phyloP scores from a whole-genome alignment of 2,888 invertebrate genomes.

The Julus scandinavius region DNA sequence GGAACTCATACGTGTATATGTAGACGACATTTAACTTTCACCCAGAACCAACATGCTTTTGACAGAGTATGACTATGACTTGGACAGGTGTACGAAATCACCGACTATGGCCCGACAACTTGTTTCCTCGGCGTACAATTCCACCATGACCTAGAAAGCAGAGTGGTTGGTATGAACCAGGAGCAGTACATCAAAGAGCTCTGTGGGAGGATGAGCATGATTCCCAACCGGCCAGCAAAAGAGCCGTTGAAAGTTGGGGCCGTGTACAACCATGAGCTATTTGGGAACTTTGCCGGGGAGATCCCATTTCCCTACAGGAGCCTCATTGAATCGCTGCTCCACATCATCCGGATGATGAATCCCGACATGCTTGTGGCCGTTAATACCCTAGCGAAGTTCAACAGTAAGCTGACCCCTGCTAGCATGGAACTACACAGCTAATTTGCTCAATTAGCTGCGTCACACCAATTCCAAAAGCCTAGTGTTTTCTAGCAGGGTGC shows the following conservation, averaged over 20 bases:
- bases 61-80: too few relatives aligned
- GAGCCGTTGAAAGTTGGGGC: neutral
- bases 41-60: neutral
- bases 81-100: neutral
- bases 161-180: neutral
- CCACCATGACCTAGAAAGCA: neutral
- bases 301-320: neutral
- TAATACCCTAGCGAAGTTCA: neutral
- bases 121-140: neutral
- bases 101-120: neutral
- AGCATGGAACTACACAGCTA: neutral
- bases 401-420: neutral
- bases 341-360: neutral
- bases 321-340: neutral
- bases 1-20: neutral
- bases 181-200: neutral
- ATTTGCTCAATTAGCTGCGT: neutral
- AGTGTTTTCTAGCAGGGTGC: neutral
- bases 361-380: neutral
- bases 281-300: neutral
- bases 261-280: neutral
- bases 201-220: neutral
- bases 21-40: neutral
- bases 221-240: neutral
- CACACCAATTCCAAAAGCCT: neutral